Percentiles rank a stretch among this genome's conserved stretches.
phyloP scores from a whole-genome alignment of 2,888 invertebrate genomes.

The Chrysolina oricalcia region DNA sequence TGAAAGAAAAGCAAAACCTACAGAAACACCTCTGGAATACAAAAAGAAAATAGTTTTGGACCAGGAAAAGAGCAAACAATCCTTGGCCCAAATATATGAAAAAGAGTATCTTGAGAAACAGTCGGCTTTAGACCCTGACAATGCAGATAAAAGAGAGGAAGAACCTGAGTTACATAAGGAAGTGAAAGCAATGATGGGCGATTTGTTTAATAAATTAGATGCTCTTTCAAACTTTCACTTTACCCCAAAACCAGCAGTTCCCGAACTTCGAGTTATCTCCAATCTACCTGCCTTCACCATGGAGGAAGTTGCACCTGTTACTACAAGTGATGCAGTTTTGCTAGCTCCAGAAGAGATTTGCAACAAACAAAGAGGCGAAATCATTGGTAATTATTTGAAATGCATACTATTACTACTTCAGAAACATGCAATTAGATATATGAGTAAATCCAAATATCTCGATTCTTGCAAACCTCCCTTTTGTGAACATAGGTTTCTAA shows the following conservation, averaged over 20 bases:
- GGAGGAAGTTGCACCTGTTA: constrained; percentile 96
- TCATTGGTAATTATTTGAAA: constrained; percentile 67
- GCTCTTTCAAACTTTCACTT: constrained; percentile 95
- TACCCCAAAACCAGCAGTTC: constrained; percentile 88
- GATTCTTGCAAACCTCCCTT: no score
- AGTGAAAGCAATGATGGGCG: constrained; percentile 83
- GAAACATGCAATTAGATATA: no score
- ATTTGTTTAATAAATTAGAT: constrained; percentile 89
- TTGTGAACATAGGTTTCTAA: no score
- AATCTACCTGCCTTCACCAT: constrained; percentile 93
- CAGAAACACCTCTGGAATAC: constrained; percentile 87
- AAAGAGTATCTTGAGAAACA: constrained; percentile 85
- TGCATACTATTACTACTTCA: no score
- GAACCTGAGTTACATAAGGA: constrained; percentile 86
- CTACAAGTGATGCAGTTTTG: constrained; percentile 87
- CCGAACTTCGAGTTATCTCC: constrained; percentile 91
- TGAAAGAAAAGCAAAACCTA: constrained; percentile 87
- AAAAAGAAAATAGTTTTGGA: constrained; percentile 91
- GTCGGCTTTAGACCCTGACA: constrained; percentile 74
- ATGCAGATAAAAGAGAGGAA: constrained; percentile 76
- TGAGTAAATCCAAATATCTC: no score
- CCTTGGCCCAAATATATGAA: constrained; percentile 95
- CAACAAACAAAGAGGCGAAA: constrained; percentile 74
- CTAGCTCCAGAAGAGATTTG: constrained; percentile 95
- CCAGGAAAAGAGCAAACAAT: constrained; percentile 95